Base-by-base conservation (phyloP, 2,797 vertebrate species). In the Macropus fuliginosus region DNA sequence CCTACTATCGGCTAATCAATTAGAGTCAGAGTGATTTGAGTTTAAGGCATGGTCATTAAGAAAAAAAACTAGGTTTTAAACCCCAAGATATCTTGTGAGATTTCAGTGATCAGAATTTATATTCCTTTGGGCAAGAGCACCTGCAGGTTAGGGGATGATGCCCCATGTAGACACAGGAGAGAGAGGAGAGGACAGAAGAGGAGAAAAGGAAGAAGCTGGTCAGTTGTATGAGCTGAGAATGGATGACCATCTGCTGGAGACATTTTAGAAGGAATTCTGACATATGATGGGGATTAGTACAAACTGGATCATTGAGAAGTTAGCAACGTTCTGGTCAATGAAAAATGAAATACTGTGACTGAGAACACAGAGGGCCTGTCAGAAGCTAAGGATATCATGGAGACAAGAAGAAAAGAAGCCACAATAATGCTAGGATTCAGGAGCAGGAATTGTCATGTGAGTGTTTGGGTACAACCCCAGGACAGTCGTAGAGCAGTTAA, bases 311-410 rank as follows among this genome's bases (percentile, higher is more conserved):
- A 34, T 31, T 4, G 11, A 14, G 31, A 66, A n/a, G 31, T 66
- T 4, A 66, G 11, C 12, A 89, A 92, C 24, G 90, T 92, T 87
- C 54, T 21, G 90, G 34, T 90, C 93, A 96, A 40, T 50, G 14
- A 74, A 93, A 97, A 95, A 55, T 29, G 29, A 66, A 95, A 91
- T 34, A 55, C 11, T 21, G 92, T 54, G 92, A 21, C 91, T 59
- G 90, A 95, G 96, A 95, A 93, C 13, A 3, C 31, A 94, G 28
- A 94, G n/a, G 66, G 40, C 95, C 8, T 94, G 59, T 66, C 59
- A 66, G 13, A 66, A 66, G 31, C 59, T 16, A 66, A 11, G 57
- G 57, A 57, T 31, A 31, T 62, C 4, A 2, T 62, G 29, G 5
- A 16, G n/a, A 16, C 62, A 74, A 74, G 16, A 74, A 74, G 62